Percentiles rank a stretch among this genome's conserved stretches.
These are phyloP conservation scores for Drosophila mercatorum DNA, from an alignment of 2,888 invertebrate genomes.

Conservation along the genomic window DNA sequence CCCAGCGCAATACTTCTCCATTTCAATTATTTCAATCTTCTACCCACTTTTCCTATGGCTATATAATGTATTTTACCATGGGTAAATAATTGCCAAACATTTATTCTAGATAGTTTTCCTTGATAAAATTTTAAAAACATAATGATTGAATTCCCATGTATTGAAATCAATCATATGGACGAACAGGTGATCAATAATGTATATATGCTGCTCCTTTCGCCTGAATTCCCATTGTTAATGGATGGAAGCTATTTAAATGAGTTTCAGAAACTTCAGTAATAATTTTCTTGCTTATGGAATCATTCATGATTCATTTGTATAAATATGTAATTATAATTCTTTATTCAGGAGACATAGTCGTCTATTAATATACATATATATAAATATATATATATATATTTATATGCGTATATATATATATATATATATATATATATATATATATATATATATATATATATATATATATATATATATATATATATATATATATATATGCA, in stretches of 20 bases:
- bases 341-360: conserved; percentile 49
- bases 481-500: conserved; percentile 1
- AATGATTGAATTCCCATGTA: too few relatives aligned
- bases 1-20: too few relatives aligned
- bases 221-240: neutral
- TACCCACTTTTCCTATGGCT: too few relatives aligned
- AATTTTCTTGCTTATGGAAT: neutral
- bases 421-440: conserved; percentile 4
- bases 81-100: too few relatives aligned
- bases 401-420: neutral
- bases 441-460: conserved; percentile 14
- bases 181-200: too few relatives aligned
- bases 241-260: neutral
- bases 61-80: too few relatives aligned
- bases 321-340: conserved; percentile 36
- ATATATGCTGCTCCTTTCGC: too few relatives aligned
- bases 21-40: too few relatives aligned
- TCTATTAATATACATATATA: neutral
- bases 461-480: neutral
- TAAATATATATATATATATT: neutral
- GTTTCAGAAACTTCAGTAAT: neutral
- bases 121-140: too few relatives aligned
- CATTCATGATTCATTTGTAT: conserved; percentile 7
- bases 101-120: too few relatives aligned
- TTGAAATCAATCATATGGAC: too few relatives aligned